Base-by-base conservation (phyloP, 2,888 invertebrate species). In the Drosophila emarginata region DNA sequence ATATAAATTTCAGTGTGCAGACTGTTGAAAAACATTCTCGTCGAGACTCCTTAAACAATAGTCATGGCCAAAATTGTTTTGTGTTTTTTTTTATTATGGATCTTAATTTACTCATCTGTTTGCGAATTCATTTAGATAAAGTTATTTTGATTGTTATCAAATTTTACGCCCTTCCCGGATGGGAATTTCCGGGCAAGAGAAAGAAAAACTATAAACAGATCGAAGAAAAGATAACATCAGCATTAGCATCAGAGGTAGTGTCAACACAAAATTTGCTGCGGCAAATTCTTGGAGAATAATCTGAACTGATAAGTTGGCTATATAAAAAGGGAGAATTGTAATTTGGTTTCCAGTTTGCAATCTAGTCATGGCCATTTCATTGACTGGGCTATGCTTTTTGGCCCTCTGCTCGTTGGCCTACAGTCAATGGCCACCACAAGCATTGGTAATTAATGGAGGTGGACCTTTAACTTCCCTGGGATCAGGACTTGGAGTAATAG, bases 221-320 rank as follows among this genome's bases (percentile, higher is more conserved):
- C 87, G 77, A 79, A 84, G 57, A 28, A 14, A 53, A 61, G 50
- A 45, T 63, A 59, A 67, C 56, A 63, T 15, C 62, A 60, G 21
- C 45, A 45, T 18, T 18, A 18, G 7, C 40, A 45, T 45, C 45
- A 45, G 45, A 9, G 15, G 15, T n/a, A 69, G 63, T 36, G 66
- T 84, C 72, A 83, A 83, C 74, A 78, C 11, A 21, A 11, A 18
- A 36, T 56, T 58, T 71, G 73, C 63, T 83, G 83, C 83, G 83
- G 58, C 77, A 87, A 87, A 80, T 65, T 63, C 60, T 51, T 50
- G 39, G 4, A n/a, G 28, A 26, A 61, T 72, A 77, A 86, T 86
- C 86, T 72, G 23, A 26, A 26, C 32, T 69, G 77, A 74, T 53
- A 72, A 28, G 7, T 37, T n/a, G 18, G 9, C 36, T 26, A 21